Base-by-base conservation (phyloP, 2,113 vertebrate genomes). In the Cyanistes caeruleus region DNA sequence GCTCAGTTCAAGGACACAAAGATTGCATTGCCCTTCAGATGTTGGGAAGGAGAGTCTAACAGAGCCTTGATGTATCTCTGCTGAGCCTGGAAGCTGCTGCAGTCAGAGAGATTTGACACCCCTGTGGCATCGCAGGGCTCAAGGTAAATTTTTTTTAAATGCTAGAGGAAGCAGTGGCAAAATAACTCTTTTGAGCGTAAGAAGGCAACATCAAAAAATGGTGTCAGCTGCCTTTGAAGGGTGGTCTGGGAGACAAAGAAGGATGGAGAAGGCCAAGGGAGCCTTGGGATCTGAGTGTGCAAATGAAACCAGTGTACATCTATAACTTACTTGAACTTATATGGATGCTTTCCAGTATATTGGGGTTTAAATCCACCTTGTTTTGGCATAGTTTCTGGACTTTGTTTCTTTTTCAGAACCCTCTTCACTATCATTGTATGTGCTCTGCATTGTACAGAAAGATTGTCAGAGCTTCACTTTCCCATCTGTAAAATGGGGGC, bases 41-140 rank as follows among this genome's bases (percentile, higher is more conserved):
- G 28, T 1, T 41, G 70, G 76, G 76, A 95, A 91, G 94, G 83
- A 85, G 68, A 93, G 59, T 63, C 51, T 55, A 35, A 27, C 39
- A 80, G 63, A 49, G 33, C 55, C 67, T 65, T 85, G 70, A 78
- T 80, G 67, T 87, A 78, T 91, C 69, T 95, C 89, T 83, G 70
- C 93, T 95, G 93, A 80, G 91, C 87, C 84, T 90, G 73, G 68
- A 72, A 89, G 91, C 83, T 92, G 84, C 81, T 69, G 79, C 84
- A 93, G 67, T 85, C 81, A 83, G 93, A 89, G 91, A 91, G 94
- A 91, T 96, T 88, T 93, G 93, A 87, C 87, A 86, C 90, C 20
- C 0, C 59, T 67, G 85, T 69, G 87, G 84, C 87, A 80, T 59
- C 1, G 0, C 68, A 35, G 51, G 51, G 67, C 82, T 43, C 23